phyloP scores from a whole-genome alignment of 2,797 vertebrate genomes.

The Scarus forsteni region DNA sequence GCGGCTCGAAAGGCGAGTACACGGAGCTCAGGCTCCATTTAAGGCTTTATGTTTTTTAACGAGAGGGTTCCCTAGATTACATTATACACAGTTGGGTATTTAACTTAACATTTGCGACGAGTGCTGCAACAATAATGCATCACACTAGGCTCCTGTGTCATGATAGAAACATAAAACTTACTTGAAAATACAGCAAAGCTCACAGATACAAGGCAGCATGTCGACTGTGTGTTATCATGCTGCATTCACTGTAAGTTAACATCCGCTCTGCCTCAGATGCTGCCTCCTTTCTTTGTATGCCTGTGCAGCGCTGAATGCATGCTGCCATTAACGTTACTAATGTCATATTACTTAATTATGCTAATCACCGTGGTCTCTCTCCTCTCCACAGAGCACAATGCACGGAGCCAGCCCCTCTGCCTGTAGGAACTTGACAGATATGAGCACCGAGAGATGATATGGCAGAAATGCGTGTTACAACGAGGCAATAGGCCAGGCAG shows the following conservation, averaged over 20 bases:
- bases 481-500: constrained; percentile 54
- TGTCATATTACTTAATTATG: constrained; percentile 25
- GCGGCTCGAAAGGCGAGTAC: constrained; percentile 39
- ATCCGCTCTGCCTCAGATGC: constrained; percentile 57
- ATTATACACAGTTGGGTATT: too few species aligned
- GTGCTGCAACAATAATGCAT: neutral
- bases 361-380: constrained; percentile 48
- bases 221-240: constrained; percentile 4
- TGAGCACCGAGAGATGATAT: constrained; percentile 56
- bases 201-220: neutral
- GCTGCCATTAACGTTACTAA: neutral
- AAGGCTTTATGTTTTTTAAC: neutral
- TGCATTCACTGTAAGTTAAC: constrained; percentile 46
- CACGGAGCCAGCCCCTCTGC: constrained; percentile 32
- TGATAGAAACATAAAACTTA: constrained; percentile 3
- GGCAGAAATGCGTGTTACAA: constrained; percentile 43
- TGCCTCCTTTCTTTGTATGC: neutral
- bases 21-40: rapidly evolving
- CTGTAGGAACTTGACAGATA: constrained; percentile 39
- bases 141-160: neutral
- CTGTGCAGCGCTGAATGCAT: neutral
- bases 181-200: neutral
- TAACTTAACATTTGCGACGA: neutral
- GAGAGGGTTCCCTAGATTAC: too few species aligned
- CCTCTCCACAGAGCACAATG: constrained; percentile 53